Percentiles rank a stretch among this genome's conserved stretches.
phyloP scores from a whole-genome alignment of 2,797 vertebrate genomes.

The Tadarida brasiliensis region DNA sequence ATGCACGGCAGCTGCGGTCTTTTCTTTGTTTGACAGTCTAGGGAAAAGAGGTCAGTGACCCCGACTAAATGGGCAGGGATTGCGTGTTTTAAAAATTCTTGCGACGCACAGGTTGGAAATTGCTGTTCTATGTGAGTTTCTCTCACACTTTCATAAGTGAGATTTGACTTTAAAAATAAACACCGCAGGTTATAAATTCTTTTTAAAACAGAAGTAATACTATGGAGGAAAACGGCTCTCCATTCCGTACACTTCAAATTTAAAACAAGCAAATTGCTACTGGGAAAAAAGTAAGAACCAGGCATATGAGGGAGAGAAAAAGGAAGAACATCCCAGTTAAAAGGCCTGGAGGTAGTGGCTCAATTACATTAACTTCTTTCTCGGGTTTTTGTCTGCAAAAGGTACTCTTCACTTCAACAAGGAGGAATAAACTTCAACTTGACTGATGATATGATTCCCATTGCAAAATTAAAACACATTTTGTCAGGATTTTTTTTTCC shows the following conservation, averaged over 20 bases:
- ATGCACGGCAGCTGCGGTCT: neutral
- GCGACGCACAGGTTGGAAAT: neutral
- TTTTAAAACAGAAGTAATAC: constrained; percentile 58
- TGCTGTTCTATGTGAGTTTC: neutral
- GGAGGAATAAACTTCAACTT: constrained; percentile 78
- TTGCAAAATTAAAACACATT: constrained; percentile 77
- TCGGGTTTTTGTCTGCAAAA: constrained; percentile 73
- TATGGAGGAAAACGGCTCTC: neutral
- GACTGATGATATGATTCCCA: constrained; percentile 72
- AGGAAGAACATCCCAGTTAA: constrained; percentile 61
- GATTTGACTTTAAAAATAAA: neutral
- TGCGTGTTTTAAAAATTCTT: neutral
- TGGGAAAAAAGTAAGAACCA: constrained; percentile 27
- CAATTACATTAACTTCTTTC: constrained; percentile 70
- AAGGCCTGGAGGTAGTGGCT: constrained; percentile 50
- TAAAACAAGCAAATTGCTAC: constrained; percentile 64
- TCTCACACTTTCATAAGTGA: neutral
- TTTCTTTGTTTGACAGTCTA: neutral
- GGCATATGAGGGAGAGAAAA: neutral
- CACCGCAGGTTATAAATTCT: constrained; percentile 39
- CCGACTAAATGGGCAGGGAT: neutral
- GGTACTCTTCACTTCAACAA: constrained; percentile 71
- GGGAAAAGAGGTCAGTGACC: neutral
- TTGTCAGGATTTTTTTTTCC: constrained; percentile 64
- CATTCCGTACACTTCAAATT: constrained; percentile 36